Percentiles rank a stretch among this genome's conserved stretches.
Conservation (phyloP, 2,888 invertebrate genomes). For the Camponotus fellah region DNA sequence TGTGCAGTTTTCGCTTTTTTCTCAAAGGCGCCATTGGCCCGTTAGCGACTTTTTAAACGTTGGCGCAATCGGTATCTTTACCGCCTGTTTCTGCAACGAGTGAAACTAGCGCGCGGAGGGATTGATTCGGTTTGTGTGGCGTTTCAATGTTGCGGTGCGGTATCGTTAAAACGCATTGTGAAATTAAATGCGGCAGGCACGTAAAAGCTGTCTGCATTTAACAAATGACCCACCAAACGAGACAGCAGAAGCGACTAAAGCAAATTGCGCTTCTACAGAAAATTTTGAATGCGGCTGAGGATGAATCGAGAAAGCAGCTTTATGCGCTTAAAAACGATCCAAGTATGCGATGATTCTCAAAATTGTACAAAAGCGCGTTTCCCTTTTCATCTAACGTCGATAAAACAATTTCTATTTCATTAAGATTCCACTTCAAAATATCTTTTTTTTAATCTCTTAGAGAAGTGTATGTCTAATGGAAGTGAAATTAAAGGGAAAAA, state of each 20-base stretch:
- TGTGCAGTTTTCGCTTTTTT: neutral
- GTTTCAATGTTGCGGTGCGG: constrained; percentile 58
- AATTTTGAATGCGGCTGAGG: constrained; percentile 56
- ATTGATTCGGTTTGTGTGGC: constrained; percentile 56
- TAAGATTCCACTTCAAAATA: neutral
- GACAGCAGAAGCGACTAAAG: constrained; percentile 39
- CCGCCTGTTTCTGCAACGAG: constrained; percentile 32
- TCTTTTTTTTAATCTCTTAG: neutral
- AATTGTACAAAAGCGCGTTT: constrained; percentile 10
- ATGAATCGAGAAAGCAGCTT: constrained; percentile 58
- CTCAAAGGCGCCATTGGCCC: neutral
- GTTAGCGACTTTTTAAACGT: constrained; percentile 26
- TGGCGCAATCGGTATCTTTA: constrained; percentile 18
- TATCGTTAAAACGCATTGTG: constrained; percentile 72
- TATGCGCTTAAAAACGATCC: constrained; percentile 21
- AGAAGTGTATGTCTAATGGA: neutral
- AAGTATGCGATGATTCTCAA: constrained; percentile 39
- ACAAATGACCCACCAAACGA: constrained; percentile 64
- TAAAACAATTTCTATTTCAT: constrained; percentile 14
- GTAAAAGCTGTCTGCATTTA: constrained; percentile 73
- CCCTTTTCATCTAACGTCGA: neutral
- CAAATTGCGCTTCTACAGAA: constrained; percentile 49
- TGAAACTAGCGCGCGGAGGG: constrained; percentile 18
- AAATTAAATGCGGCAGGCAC: constrained; percentile 71
- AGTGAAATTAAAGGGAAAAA: neutral